Percentiles rank a stretch among this genome's conserved stretches.
Conservation (phyloP, 2,797 vertebrate species). For the Pangasius krempfi region DNA sequence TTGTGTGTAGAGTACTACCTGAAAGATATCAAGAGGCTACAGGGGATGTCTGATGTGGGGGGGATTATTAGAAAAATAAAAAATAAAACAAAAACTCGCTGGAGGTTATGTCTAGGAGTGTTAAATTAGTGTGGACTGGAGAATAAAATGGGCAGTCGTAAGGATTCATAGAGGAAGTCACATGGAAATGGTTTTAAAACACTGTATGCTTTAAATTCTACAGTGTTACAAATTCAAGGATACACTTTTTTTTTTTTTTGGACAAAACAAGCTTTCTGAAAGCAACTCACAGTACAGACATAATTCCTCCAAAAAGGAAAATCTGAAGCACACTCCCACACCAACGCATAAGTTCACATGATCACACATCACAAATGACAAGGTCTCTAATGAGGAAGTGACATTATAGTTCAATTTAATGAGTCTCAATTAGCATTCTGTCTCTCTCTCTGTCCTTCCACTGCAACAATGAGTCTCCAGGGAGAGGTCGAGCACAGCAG, state of each 20-base stretch:
- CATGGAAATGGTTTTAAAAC: neutral
- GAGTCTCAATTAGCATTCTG: constrained; percentile 54
- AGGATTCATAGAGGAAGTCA: neutral
- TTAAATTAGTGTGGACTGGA: neutral
- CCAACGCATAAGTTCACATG: constrained; percentile 14
- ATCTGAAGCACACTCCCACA: neutral
- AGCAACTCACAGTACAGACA: neutral
- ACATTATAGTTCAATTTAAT: constrained; percentile 52
- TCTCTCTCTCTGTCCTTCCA: constrained; percentile 28
- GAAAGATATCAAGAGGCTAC: neutral
- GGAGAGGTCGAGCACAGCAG: constrained; percentile 47
- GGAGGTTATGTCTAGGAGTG: neutral
- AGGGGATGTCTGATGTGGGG: neutral
- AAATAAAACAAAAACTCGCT: neutral
- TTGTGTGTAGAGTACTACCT: neutral
- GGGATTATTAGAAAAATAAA: neutral
- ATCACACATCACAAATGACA: constrained; percentile 36
- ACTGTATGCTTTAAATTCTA: neutral
- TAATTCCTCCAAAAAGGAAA: neutral
- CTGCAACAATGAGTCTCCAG: constrained; percentile 56
- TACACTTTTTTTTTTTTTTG: neutral
- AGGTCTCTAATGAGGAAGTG: constrained; percentile 48
- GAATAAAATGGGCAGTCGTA: neutral
- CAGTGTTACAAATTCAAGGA: neutral
- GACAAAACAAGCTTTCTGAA: neutral